Evolutionary conservation across 2,113 vertebrate species (phyloP).

Genomic region (Narcine bancroftii): DNA sequence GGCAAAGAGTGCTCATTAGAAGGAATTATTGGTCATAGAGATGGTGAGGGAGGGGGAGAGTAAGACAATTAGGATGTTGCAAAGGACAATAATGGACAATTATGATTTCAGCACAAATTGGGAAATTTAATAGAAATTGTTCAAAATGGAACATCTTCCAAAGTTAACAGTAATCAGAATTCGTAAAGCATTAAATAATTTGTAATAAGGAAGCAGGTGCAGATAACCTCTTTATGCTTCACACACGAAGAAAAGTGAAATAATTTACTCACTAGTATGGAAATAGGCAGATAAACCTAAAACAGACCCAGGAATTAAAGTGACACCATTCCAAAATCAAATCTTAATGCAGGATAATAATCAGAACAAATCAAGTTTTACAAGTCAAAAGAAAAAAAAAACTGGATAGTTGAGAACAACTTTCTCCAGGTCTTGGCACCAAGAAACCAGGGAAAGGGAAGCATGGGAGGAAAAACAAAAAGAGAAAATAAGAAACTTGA

Average conservation of each 20-base stretch:
- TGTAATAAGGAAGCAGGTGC: too few species aligned
- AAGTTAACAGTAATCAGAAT: too few species aligned
- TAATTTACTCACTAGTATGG: neutral
- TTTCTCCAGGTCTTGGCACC: neutral
- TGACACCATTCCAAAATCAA: neutral
- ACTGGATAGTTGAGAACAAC: neutral
- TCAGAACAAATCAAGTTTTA: neutral
- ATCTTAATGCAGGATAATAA: neutral
- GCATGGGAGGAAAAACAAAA: too few species aligned
- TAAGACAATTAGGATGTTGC: neutral
- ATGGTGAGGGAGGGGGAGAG: neutral
- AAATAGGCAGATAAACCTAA: neutral
- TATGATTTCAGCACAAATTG: neutral
- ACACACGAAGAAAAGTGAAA: neutral
- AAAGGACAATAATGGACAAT: neutral
- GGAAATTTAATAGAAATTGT: neutral
- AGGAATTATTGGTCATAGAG: neutral
- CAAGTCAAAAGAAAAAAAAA: neutral
- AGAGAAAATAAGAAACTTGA: too few species aligned
- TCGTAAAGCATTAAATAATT: too few species aligned
- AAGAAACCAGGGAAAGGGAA: neutral
- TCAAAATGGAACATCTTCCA: neutral
- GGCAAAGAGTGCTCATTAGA: neutral
- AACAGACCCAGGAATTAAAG: neutral
- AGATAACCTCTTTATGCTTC: neutral